These are phyloP conservation scores for Protobothrops flavoviridis DNA, from an alignment of 2,113 vertebrate genomes.

Conservation along the genomic window DNA sequence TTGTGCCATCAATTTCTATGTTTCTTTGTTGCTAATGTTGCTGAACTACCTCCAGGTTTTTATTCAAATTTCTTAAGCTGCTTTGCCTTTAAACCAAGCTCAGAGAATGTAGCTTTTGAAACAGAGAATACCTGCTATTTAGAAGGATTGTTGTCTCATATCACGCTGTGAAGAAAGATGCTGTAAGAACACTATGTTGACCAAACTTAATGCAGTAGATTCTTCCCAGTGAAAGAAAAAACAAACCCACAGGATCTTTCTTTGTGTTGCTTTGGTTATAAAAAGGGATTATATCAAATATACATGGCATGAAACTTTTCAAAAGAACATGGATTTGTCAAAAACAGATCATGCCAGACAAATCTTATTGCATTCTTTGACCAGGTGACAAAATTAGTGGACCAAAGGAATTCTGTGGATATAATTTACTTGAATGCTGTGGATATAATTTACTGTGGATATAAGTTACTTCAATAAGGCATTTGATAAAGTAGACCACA, in stretches of 20 bases:
- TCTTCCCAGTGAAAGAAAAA: neutral
- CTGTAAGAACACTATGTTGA: neutral
- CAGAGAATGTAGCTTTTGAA: neutral
- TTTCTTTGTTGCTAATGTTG: neutral
- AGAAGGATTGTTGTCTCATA: neutral
- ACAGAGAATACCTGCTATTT: neutral
- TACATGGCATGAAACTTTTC: neutral
- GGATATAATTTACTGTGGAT: no score
- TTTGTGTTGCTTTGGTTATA: neutral
- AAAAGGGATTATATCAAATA: neutral
- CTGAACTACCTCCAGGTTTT: neutral
- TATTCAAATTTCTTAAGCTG: neutral
- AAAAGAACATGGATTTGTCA: neutral
- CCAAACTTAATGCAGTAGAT: neutral
- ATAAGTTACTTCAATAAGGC: no score
- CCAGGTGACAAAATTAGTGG: no score
- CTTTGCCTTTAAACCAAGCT: neutral
- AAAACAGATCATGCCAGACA: no score
- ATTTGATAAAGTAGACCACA: no score
- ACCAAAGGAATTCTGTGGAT: no score
- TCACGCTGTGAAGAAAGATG: neutral
- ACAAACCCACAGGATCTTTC: neutral
- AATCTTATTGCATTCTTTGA: no score
- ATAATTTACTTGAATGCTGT: no score
- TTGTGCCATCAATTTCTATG: neutral